These are phyloP conservation scores for Stigmatopora argus DNA, from an alignment of 2,113 vertebrate genomes.

Conservation along the genomic window DNA sequence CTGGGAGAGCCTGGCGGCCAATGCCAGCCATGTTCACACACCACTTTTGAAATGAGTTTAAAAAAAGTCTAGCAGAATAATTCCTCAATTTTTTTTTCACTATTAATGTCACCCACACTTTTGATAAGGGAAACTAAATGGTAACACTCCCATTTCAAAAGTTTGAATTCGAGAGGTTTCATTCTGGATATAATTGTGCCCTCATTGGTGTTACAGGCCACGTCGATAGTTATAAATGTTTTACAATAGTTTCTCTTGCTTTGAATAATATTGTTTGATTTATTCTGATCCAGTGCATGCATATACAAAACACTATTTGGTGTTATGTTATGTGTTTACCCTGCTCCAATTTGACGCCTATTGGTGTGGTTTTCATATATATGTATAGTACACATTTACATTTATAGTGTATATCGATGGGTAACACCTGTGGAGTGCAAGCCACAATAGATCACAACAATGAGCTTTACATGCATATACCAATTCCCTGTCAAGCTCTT, in stretches of 20 bases:
- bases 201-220: too few species aligned
- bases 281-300: neutral
- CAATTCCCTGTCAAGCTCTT: neutral
- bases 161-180: too few species aligned
- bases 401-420: slow-evolving; percentile 9
- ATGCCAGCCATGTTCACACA: too few species aligned
- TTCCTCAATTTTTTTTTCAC: too few species aligned
- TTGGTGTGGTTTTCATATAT: slow-evolving; percentile 7
- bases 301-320: neutral
- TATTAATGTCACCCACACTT: too few species aligned
- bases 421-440: neutral
- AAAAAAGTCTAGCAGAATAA: too few species aligned
- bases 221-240: too few species aligned
- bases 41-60: neutral
- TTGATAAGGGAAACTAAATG: too few species aligned
- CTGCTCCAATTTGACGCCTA: neutral
- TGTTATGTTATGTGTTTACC: neutral
- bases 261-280: neutral
- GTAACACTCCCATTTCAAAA: too few species aligned
- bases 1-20: too few species aligned
- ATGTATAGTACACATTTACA: slow-evolving; percentile 13
- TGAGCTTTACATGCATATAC: neutral
- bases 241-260: neutral
- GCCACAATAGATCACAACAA: neutral
- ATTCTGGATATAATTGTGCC: too few species aligned